Conservation (phyloP, 1,140 invertebrate species). For the Drosophila lini region DNA sequence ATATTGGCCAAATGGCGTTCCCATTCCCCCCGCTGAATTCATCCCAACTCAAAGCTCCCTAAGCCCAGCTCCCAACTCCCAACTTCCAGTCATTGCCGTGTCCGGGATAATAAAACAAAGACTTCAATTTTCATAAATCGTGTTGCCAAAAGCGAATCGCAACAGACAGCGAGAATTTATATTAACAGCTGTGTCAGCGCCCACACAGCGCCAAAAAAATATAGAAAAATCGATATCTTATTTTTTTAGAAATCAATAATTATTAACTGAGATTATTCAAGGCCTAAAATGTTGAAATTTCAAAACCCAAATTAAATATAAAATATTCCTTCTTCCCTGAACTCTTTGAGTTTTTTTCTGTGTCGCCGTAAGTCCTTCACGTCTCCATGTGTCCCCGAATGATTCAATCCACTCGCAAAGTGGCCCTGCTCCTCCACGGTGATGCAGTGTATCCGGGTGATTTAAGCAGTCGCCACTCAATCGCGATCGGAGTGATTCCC, state of each 20-base stretch:
- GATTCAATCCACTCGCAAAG: constrained; percentile 43
- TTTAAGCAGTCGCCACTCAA: constrained; percentile 35
- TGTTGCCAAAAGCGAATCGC: constrained; percentile 58
- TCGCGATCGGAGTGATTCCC: constrained; percentile 25
- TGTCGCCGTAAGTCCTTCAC: constrained; percentile 29
- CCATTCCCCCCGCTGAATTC: not conserved
- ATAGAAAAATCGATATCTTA: no score
- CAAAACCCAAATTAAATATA: rapidly evolving
- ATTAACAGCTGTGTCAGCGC: constrained; percentile 67
- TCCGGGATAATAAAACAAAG: constrained; percentile 71
- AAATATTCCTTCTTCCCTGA: no score
- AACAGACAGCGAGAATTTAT: constrained; percentile 63
- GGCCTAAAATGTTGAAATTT: not conserved
- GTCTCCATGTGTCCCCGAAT: constrained; percentile 31
- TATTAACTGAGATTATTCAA: not conserved
- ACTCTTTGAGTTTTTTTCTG: not conserved
- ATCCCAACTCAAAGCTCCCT: not conserved
- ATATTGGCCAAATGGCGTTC: constrained; percentile 50
- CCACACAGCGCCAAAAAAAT: constrained; percentile 11
- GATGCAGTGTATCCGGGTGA: constrained; percentile 10
- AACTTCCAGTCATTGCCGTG: constrained; percentile 16
- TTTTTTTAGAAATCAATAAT: not conserved
- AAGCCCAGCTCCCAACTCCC: not conserved
- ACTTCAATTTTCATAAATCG: constrained; percentile 82
- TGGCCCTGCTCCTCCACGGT: constrained; percentile 13